Evolutionary conservation across 1,140 invertebrate species (phyloP), one percentile per base, ranked within the genome.

Genomic region (Diachasma alloeum): DNA sequence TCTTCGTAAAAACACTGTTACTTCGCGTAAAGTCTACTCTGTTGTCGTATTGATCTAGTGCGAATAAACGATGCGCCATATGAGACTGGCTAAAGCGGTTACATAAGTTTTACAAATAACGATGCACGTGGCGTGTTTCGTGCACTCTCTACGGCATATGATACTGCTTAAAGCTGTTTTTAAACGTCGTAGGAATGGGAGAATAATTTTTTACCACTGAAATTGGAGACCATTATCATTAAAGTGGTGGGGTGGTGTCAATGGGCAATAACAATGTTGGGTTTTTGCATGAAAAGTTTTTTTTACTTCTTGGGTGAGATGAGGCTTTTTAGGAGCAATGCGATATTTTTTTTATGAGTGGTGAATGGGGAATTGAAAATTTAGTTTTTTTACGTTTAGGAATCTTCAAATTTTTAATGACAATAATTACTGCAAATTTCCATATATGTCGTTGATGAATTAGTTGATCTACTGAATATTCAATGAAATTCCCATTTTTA

Each of bases 61-160:
- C 36, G 66, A 39, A 37, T 68, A 37, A 68, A 68, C 59, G 66
- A 68, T 68, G 36, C 36, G 31, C 66, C 66, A 68, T 36, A 68
- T 68, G 36, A 39, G 24, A 39, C n/a, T 36, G 36, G 66, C 66
- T 68, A 19, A 68, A 68, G 66, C 66, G 36, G 48, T 68, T 68
- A 68, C 66, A 68, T 39, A 68, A 39, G n/a, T 68, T 37, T 68
- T 26, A 63, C 66, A 68, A 68, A 68, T 68, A 37, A 68, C 66
- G 66, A 68, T 68, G 31, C 66, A 68, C 66, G 66, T 39, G 36
- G 66, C 66, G 26, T 68, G 36, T 68, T 36, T 68, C 66, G 66
- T 68, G 66, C 66, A 37, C 31, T 36, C 36, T 68, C 66, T 68
- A 68, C 36, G 15, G 66, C 66, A 37, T 26, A 26, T 37, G 31